Percentiles rank a stretch among this genome's conserved stretches.
phyloP scores from a whole-genome alignment of 1,140 invertebrate genomes.

The Phenacoccus solenopsis region DNA sequence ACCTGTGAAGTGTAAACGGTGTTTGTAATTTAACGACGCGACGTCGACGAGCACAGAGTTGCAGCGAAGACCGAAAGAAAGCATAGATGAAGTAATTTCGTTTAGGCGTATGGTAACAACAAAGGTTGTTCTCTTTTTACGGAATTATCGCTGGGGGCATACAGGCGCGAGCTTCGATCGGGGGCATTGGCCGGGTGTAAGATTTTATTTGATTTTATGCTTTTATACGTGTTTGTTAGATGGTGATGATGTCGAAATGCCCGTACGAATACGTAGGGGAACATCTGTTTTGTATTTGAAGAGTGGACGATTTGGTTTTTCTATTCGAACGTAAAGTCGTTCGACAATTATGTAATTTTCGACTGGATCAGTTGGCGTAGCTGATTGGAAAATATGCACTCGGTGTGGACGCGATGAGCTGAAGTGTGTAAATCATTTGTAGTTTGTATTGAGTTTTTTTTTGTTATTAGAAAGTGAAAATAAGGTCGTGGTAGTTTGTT shows the following conservation, averaged over 20 bases:
- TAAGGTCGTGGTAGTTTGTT: background rate
- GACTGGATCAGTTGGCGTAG: background rate
- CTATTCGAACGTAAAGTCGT: too few relatives aligned
- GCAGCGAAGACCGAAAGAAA: too few relatives aligned
- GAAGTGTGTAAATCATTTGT: background rate
- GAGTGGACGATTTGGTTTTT: background rate
- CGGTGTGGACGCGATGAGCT: too few relatives aligned
- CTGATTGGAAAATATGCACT: background rate
- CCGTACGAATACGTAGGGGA: background rate
- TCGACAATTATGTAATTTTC: background rate
- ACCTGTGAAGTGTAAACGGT: too few relatives aligned
- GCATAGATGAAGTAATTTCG: too few relatives aligned
- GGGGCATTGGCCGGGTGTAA: background rate
- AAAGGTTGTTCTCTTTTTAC: too few relatives aligned
- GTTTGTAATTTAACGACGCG: too few relatives aligned
- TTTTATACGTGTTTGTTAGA: background rate
- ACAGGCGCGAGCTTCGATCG: too few relatives aligned
- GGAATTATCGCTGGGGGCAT: too few relatives aligned
- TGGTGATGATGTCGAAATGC: background rate
- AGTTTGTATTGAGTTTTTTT: background rate
- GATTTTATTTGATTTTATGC: background rate
- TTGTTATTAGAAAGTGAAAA: background rate
- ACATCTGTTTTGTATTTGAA: conserved; percentile 2
- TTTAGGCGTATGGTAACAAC: too few relatives aligned
- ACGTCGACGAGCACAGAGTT: too few relatives aligned